A percentile compares a stretch with the other conserved stretches of the same genome.
Conservation (phyloP, 2,797 vertebrate genomes). For the Neopelma chrysocephalum region DNA sequence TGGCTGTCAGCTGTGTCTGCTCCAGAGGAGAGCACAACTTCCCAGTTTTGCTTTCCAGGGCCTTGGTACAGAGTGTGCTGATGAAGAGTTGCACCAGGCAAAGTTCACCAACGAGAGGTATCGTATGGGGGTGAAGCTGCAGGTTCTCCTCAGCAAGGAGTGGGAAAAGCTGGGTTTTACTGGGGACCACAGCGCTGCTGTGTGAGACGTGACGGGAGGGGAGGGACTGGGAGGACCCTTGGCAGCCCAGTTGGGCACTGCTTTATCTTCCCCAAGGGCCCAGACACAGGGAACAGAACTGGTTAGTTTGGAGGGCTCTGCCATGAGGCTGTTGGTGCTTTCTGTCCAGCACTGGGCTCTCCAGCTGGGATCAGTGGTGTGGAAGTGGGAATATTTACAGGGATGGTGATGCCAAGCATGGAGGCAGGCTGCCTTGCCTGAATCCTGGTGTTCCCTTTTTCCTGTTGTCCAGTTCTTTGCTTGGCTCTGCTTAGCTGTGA, state of each 20-base stretch:
- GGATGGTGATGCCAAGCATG: background rate
- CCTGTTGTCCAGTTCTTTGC: background rate
- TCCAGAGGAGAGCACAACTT: background rate
- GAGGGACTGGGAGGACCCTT: background rate
- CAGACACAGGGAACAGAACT: background rate
- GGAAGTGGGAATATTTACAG: background rate
- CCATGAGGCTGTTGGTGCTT: background rate
- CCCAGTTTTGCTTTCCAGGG: constrained; percentile 76
- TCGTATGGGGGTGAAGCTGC: background rate
- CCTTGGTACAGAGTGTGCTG: constrained; percentile 78
- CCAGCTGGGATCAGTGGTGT: background rate
- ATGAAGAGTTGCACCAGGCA: constrained; percentile 77
- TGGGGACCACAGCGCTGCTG: background rate
- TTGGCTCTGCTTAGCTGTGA: background rate
- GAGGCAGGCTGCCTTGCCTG: background rate
- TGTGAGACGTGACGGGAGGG: background rate
- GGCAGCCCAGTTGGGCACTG: background rate
- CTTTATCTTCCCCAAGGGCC: background rate
- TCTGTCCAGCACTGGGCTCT: background rate
- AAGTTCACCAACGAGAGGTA: constrained; percentile 89
- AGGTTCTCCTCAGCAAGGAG: background rate
- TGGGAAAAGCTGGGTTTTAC: background rate
- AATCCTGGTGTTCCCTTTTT: background rate
- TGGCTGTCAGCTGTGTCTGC: background rate
- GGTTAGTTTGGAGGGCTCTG: background rate